These are phyloP conservation scores for Hyles euphorbiae DNA, from an alignment of 1,140 invertebrate species.

Conservation along the genomic window DNA sequence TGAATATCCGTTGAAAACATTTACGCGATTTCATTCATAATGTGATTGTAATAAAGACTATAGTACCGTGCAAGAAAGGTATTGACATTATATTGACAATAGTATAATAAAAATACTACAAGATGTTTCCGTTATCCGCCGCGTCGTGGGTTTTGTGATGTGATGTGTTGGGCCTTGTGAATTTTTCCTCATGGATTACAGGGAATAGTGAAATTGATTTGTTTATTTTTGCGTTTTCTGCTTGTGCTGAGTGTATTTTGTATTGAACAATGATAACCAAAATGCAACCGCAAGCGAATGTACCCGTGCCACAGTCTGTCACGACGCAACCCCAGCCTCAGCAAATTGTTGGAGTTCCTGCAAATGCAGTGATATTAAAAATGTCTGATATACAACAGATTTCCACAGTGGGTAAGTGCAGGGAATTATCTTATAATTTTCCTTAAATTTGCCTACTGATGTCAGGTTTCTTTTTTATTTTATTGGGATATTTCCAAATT, in stretches of 20 bases:
- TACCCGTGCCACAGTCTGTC: conserved; percentile 73
- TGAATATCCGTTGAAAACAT: conserved; percentile 10
- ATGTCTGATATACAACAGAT: conserved; percentile 85
- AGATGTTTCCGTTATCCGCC: conserved; percentile 22
- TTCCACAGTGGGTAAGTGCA: conserved; percentile 80
- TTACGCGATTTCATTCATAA: conserved; percentile 17
- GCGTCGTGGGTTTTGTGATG: conserved; percentile 19
- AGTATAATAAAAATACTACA: conserved; percentile 5
- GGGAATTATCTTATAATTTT: conserved; percentile 2
- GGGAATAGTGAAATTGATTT: conserved; percentile 9
- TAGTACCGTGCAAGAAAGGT: conserved; percentile 9
- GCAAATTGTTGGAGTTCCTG: conserved; percentile 71
- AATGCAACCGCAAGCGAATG: conserved; percentile 75
- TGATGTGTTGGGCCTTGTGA: conserved; percentile 11
- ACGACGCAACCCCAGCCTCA: conserved; percentile 69
- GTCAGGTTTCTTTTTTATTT: too few species aligned
- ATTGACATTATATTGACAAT: conserved; percentile 12
- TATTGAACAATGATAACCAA: conserved; percentile 66
- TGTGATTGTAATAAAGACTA: conserved; percentile 11
- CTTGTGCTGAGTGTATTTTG: not conserved
- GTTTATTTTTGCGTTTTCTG: not conserved
- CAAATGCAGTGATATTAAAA: conserved; percentile 81
- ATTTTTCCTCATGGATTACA: conserved; percentile 18
- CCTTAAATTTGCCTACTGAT: too few species aligned
- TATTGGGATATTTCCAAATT: too few species aligned